Percentiles rank a stretch among this genome's conserved stretches.
phyloP scores from a whole-genome alignment of 2,888 invertebrate genomes.

The Volucella inflata region DNA sequence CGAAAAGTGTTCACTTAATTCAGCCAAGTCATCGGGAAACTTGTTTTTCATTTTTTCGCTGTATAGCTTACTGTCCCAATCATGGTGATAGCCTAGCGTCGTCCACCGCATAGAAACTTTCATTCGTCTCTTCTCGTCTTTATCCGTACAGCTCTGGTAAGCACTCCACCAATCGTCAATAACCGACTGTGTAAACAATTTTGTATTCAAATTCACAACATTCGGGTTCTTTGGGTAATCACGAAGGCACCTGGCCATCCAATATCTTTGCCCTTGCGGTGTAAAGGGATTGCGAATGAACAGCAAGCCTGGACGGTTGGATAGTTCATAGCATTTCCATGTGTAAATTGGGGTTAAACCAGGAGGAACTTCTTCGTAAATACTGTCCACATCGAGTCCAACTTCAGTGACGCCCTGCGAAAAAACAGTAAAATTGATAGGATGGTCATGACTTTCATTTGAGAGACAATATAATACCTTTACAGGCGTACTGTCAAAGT shows the following conservation, averaged over 20 bases:
- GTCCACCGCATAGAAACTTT: constrained; percentile 91
- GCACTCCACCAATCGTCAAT: constrained; percentile 87
- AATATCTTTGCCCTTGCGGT: constrained; percentile 90
- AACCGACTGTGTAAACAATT: constrained; percentile 77
- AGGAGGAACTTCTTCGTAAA: constrained; percentile 58
- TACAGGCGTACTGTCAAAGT: constrained; percentile 82
- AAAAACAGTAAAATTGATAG: not conserved
- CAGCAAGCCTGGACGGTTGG: constrained; percentile 89
- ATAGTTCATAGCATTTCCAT: constrained; percentile 88
- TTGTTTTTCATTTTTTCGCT: constrained; percentile 87
- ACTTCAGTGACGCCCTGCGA: constrained; percentile 51
- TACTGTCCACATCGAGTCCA: constrained; percentile 36
- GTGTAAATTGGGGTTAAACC: constrained; percentile 81
- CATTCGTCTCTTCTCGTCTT: constrained; percentile 78
- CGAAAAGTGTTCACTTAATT: constrained; percentile 88
- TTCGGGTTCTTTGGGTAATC: constrained; percentile 90
- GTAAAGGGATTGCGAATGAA: constrained; percentile 94
- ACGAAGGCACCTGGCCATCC: constrained; percentile 91
- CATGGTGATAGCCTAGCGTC: constrained; percentile 98
- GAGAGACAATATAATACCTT: constrained; percentile 45
- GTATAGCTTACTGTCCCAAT: constrained; percentile 98
- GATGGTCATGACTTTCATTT: too few species aligned
- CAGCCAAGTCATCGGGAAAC: constrained; percentile 90
- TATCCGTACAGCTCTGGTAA: constrained; percentile 80
- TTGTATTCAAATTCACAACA: constrained; percentile 80